Conservation (phyloP, 2,888 invertebrate species). For the Lasioglossum figueresi region DNA sequence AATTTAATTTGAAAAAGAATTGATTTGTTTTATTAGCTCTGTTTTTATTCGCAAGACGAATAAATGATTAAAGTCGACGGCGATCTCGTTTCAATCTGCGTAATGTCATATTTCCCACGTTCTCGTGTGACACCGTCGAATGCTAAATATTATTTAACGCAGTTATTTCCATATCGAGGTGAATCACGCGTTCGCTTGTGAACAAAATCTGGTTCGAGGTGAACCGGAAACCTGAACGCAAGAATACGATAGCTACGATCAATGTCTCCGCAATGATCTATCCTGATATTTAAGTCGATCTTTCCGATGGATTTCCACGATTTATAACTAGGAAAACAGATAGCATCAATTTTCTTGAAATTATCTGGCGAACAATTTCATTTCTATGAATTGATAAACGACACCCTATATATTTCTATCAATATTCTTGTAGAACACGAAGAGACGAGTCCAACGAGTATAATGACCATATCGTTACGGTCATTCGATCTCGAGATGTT, state of each 20-base stretch:
- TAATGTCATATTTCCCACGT: neutral
- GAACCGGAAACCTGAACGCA: conserved; percentile 58
- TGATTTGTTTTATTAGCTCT: neutral
- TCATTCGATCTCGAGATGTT: neutral
- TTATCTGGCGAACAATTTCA: too few species aligned
- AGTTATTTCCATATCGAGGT: conserved; percentile 28
- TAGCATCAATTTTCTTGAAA: too few species aligned
- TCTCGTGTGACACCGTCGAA: neutral
- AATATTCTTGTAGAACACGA: neutral
- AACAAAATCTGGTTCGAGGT: conserved; percentile 57
- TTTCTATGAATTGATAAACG: too few species aligned
- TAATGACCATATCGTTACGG: neutral
- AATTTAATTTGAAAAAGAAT: neutral
- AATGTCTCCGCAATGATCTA: conserved; percentile 10
- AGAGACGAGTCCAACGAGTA: neutral
- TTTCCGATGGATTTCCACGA: neutral
- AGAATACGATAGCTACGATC: conserved; percentile 54
- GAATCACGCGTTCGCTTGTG: conserved; percentile 44
- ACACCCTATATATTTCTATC: neutral
- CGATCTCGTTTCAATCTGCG: neutral
- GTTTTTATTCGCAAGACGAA: too few species aligned
- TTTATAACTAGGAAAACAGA: neutral
- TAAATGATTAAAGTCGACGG: neutral
- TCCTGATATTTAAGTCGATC: neutral
- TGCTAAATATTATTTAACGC: conserved; percentile 2